Percentiles rank a stretch among this genome's conserved stretches.
phyloP scores from a whole-genome alignment of 2,797 vertebrate genomes.

The Melanotaenia nigrans region DNA sequence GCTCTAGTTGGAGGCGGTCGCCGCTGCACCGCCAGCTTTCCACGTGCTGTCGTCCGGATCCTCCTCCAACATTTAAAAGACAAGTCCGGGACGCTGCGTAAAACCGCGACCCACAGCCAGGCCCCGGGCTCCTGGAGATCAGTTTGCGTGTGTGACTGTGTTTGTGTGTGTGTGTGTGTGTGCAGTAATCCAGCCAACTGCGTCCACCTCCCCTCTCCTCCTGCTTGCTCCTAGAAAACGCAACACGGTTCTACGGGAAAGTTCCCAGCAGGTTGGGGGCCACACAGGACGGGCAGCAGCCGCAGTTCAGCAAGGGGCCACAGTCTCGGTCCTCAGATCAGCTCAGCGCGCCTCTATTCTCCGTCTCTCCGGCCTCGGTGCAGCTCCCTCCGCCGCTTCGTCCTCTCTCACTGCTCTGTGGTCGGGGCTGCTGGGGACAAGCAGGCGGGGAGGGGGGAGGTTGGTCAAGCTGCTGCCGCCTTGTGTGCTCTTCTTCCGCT shows the following conservation, averaged over 20 bases:
- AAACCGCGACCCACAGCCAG: constrained; percentile 35
- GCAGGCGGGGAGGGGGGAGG: no score
- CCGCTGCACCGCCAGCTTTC: constrained; percentile 18
- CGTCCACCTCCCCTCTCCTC: background rate
- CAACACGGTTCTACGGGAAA: constrained; percentile 27
- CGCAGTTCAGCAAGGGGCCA: constrained; percentile 12
- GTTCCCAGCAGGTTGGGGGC: constrained; percentile 27
- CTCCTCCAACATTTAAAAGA: constrained; percentile 46
- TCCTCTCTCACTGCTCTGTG: background rate
- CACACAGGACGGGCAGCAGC: constrained; percentile 25
- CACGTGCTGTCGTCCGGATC: constrained; percentile 15
- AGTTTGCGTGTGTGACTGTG: constrained; percentile 2
- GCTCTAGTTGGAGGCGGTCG: constrained; percentile 9
- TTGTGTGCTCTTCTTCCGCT: background rate
- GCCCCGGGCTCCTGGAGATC: constrained; percentile 19
- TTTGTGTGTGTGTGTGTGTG: constrained; percentile 15
- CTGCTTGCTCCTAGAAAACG: constrained; percentile 2
- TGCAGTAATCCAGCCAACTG: constrained; percentile 28
- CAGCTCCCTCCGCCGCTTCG: background rate
- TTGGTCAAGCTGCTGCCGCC: background rate
- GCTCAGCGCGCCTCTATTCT: no score
- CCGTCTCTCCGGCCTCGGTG: no score
- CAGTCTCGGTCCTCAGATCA: background rate
- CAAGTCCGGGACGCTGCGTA: constrained; percentile 20
- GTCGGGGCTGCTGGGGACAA: background rate